A percentile compares a stretch with the other conserved stretches of the same genome.
These are phyloP conservation scores for Meghimatium bilineatum DNA, from an alignment of 2,888 invertebrate genomes.

Conservation along the genomic window DNA sequence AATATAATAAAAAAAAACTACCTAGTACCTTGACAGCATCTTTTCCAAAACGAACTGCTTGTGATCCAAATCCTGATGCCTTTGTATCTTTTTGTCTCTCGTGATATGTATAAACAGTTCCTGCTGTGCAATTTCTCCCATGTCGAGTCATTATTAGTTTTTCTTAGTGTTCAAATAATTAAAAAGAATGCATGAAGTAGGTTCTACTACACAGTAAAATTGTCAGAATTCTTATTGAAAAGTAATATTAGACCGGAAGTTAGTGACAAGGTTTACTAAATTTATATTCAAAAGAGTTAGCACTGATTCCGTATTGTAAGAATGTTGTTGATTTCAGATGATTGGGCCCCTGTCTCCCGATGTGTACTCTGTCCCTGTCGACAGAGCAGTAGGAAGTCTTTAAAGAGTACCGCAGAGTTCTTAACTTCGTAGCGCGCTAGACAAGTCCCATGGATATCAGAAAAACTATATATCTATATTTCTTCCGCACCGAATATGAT, in stretches of 20 bases:
- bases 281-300: neutral
- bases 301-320: neutral
- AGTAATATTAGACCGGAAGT: neutral
- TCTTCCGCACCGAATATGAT: too few relatives aligned
- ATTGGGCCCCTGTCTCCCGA: too few relatives aligned
- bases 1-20: too few relatives aligned
- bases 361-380: too few relatives aligned
- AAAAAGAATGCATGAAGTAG: too few relatives aligned
- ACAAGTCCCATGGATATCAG: too few relatives aligned
- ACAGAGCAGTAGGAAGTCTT: too few relatives aligned
- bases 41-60: slow-evolving; percentile 87
- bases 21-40: slow-evolving; percentile 88
- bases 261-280: neutral
- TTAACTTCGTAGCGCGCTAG: too few relatives aligned
- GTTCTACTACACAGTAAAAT: too few relatives aligned
- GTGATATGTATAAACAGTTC: slow-evolving; percentile 98
- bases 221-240: too few relatives aligned
- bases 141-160: slow-evolving; percentile 83
- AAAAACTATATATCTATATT: too few relatives aligned
- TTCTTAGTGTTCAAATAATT: neutral
- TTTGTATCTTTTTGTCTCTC: slow-evolving; percentile 97
- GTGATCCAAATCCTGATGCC: slow-evolving; percentile 89
- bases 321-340: neutral
- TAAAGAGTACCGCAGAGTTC: too few relatives aligned
- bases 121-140: slow-evolving; percentile 98